Conservation (phyloP, 2,797 vertebrate genomes). For the Anabas testudineus region DNA sequence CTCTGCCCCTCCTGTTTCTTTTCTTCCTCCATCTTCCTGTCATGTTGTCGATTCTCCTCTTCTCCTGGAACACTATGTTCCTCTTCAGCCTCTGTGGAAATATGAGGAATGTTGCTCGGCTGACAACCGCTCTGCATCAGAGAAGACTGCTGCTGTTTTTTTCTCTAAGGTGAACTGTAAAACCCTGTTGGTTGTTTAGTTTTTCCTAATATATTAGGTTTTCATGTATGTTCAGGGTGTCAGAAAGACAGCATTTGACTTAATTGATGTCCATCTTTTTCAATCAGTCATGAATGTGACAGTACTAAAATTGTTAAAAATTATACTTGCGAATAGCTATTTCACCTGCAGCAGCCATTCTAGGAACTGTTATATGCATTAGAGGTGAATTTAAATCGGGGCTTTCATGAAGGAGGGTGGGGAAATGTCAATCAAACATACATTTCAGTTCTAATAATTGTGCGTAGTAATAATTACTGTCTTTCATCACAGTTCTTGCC, state of each 20-base stretch:
- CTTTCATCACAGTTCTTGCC: constrained; percentile 17
- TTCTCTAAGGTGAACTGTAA: constrained; percentile 26
- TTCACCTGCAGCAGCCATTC: constrained; percentile 20
- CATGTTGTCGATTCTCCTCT: constrained; percentile 37
- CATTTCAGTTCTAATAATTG: constrained; percentile 37
- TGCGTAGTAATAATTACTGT: constrained; percentile 39
- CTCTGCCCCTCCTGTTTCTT: neutral
- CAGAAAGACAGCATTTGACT: neutral
- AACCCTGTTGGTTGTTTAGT: constrained; percentile 6
- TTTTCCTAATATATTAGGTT: neutral
- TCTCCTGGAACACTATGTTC: constrained; percentile 61
- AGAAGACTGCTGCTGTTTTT: constrained; percentile 35
- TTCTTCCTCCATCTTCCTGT: constrained; percentile 25
- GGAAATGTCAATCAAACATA: constrained; percentile 36
- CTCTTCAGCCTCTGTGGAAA: constrained; percentile 48
- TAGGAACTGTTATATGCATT: constrained; percentile 21
- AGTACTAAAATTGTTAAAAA: neutral
- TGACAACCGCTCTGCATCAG: constrained; percentile 59
- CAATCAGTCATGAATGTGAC: constrained; percentile 5
- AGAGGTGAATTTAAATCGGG: constrained; percentile 32
- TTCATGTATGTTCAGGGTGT: neutral
- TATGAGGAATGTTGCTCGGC: constrained; percentile 49
- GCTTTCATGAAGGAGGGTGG: constrained; percentile 25
- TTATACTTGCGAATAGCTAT: constrained; percentile 7
- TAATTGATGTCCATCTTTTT: constrained; percentile 12